A percentile compares a stretch with the other conserved stretches of the same genome.
Evolutionary conservation across 2,113 vertebrate genomes (phyloP).

Genomic region (Callithrix jacchus): DNA sequence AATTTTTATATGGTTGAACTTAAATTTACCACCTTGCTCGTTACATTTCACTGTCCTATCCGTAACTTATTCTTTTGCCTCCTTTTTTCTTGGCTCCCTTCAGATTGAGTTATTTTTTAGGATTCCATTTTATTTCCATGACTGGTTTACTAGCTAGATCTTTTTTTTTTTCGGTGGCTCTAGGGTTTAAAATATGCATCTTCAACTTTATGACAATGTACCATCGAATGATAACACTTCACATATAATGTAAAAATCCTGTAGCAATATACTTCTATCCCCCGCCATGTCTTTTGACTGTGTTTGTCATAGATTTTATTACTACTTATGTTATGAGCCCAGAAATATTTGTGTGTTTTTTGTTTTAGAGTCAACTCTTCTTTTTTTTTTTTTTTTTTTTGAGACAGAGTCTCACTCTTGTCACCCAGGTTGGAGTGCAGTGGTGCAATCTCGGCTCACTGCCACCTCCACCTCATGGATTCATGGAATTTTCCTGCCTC

Average conservation of each 20-base stretch:
- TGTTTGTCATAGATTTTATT: background rate
- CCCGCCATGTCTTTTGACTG: background rate
- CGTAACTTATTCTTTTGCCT: background rate
- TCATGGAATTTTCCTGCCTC: no score
- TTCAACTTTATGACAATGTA: background rate
- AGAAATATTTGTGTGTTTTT: background rate
- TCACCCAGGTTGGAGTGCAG: no score
- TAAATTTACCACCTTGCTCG: background rate
- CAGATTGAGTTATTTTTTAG: background rate
- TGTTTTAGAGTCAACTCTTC: background rate
- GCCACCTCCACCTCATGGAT: no score
- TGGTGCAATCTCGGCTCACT: no score
- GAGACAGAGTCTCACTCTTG: no score
- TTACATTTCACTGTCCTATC: background rate
- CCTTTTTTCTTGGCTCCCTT: background rate
- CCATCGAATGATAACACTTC: background rate
- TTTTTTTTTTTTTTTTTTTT: background rate
- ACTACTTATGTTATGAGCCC: background rate
- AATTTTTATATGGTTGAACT: background rate
- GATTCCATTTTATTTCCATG: conserved; percentile 3
- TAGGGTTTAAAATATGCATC: background rate
- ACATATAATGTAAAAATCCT: background rate
- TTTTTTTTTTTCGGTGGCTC: background rate
- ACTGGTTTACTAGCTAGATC: background rate
- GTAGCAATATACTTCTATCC: background rate